Percentiles rank a stretch among this genome's conserved stretches.
These are phyloP conservation scores for Sylvia borin DNA, from an alignment of 2,797 vertebrate species.

Conservation along the genomic window DNA sequence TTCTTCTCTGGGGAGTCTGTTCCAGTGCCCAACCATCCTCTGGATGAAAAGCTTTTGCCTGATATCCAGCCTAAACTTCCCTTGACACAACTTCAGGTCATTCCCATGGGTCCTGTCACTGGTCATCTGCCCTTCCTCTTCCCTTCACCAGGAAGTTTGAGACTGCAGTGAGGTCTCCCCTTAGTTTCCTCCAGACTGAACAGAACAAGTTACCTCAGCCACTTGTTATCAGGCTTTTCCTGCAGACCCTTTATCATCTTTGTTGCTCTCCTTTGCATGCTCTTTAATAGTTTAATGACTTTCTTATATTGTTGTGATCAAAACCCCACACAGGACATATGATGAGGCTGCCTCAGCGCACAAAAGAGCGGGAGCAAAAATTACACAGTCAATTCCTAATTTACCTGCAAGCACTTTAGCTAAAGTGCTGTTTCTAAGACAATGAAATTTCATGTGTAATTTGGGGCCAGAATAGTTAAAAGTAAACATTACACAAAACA, in stretches of 20 bases:
- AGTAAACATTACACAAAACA: neutral
- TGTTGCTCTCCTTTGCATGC: neutral
- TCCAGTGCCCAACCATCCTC: neutral
- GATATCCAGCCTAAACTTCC: neutral
- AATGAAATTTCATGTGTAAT: neutral
- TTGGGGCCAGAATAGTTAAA: neutral
- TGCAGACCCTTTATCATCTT: neutral
- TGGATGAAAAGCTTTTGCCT: neutral
- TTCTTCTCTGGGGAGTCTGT: neutral
- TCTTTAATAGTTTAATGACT: neutral
- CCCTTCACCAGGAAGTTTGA: accelerated
- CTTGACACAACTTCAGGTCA: neutral
- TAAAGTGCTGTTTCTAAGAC: neutral
- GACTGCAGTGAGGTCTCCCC: neutral
- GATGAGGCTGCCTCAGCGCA: neutral
- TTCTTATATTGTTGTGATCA: neutral
- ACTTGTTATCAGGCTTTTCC: neutral
- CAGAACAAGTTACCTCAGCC: neutral
- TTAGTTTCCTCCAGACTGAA: neutral
- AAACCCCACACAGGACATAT: neutral
- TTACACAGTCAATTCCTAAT: neutral
- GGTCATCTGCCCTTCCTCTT: neutral
- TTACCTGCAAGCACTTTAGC: neutral
- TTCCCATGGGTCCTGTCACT: neutral
- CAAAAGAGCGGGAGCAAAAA: neutral